Base-by-base conservation (phyloP, 2,113 vertebrate genomes). In the Hipposideros armiger region DNA sequence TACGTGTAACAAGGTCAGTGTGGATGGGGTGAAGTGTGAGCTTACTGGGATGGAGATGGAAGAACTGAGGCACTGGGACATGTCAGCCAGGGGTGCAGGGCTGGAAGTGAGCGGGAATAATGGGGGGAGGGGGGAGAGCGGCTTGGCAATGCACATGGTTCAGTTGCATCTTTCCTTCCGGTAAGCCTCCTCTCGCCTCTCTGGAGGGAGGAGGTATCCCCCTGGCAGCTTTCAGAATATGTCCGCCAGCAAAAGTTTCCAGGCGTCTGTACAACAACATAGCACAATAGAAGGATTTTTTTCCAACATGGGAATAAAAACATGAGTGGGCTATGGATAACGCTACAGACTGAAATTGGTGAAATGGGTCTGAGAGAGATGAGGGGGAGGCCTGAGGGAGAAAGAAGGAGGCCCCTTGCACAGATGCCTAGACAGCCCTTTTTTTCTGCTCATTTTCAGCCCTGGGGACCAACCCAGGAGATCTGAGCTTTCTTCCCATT, bases 61-160 rank as follows among this genome's bases (percentile, higher is more conserved):
- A 82, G 11, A 19, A 2, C 1, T 16, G 3, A 69, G 30, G 62
- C 9, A 30, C 4, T 8, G 67, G 15, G 52, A 10, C 4, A 15
- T 52, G n/a, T 86, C n/a, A 24, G 17, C 14, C 50, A 94, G n/a
- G 36, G 32, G 2, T 0, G 0, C 10, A 80, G 9, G 20, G 0
- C 0, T 67, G 24, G 40, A 83, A 69, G 54, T 17, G n/a, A 83
- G 62, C 62, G 16, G 13, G n/a, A 52, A 0, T 6, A 28, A 0
- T 70, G 2, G 0, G 17, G 32, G 16, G 52, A 60, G 14, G 0
- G 32, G 9, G 0, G n/a, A 47, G 47, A 13, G 7, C 22, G 52
- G 7, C 54, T 82, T 73, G 9, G 26, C 14, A 4, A 14, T 9
- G 32, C 5, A 17, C 4, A 6, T 11, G 24, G 13, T 14, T 47